phyloP scores from a whole-genome alignment of 2,113 vertebrate species.

The Catharus bicknelli region DNA sequence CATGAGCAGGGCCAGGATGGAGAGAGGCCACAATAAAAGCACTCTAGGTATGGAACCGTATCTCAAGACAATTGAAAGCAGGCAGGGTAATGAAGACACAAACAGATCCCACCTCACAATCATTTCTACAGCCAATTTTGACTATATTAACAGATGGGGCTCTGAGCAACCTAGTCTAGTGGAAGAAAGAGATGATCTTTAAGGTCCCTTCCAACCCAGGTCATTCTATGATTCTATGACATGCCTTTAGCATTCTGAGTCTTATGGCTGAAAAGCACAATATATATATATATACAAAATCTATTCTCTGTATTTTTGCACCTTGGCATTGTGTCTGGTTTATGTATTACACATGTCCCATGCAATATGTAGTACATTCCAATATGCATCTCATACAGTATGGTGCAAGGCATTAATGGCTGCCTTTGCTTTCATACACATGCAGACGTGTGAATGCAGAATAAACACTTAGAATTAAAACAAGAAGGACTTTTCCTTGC shows the following conservation, averaged over 20 bases:
- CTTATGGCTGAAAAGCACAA: background rate
- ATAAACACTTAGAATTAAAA: background rate
- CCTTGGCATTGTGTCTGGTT: background rate
- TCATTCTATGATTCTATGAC: background rate
- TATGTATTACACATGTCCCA: slow-evolving; percentile 11
- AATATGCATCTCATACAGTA: background rate
- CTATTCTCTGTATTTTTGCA: background rate
- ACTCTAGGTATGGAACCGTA: background rate
- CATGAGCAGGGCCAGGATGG: background rate
- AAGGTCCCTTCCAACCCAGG: background rate
- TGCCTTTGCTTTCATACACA: background rate
- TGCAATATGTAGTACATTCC: slow-evolving; percentile 28
- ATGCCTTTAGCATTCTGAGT: background rate
- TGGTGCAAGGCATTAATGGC: background rate
- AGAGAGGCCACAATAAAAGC: slow-evolving; percentile 27
- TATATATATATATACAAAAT: background rate
- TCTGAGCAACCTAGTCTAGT: background rate
- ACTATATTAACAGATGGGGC: background rate
- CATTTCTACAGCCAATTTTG: background rate
- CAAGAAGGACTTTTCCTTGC: background rate
- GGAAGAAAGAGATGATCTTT: background rate
- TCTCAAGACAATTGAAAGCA: background rate
- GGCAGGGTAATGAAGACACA: background rate
- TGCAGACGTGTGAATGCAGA: background rate
- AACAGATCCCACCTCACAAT: background rate